Conservation (phyloP, 2,797 vertebrate genomes). For the Paratrypauchen microcephalus region DNA sequence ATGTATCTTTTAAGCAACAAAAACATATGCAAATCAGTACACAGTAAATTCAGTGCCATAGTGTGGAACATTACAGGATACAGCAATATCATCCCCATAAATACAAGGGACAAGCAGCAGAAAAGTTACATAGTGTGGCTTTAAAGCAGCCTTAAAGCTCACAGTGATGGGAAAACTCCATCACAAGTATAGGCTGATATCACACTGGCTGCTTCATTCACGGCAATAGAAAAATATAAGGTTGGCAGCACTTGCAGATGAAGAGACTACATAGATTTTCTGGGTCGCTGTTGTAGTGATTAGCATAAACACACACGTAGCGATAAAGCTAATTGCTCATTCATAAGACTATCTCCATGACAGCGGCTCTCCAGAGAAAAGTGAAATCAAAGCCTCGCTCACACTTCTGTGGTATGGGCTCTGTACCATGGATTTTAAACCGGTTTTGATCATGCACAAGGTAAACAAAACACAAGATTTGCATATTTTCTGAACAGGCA, state of each 20-base stretch:
- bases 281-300: conserved; percentile 16
- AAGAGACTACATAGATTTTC: background rate
- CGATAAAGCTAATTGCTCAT: conserved; percentile 40
- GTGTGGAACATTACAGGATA: too few species aligned
- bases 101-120: background rate
- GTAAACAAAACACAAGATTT: background rate
- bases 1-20: too few species aligned
- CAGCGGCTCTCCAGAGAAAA: conserved; percentile 35
- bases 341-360: conserved; percentile 49
- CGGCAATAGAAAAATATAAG: background rate
- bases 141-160: background rate
- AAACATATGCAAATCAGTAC: too few species aligned
- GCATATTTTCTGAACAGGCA: background rate
- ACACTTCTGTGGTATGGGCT: background rate
- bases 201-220: background rate
- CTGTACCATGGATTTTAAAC: background rate
- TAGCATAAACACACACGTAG: conserved; percentile 21
- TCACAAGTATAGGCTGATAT: background rate
- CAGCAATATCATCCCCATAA: background rate
- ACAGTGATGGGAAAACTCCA: background rate
- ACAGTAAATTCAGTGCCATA: background rate
- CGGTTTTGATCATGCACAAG: background rate
- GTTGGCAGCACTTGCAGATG: background rate
- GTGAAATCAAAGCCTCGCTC: conserved; percentile 29
- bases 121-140: background rate